Evolutionary conservation across 2,113 vertebrate genomes (phyloP).

Genomic region (Platichthys flesus): DNA sequence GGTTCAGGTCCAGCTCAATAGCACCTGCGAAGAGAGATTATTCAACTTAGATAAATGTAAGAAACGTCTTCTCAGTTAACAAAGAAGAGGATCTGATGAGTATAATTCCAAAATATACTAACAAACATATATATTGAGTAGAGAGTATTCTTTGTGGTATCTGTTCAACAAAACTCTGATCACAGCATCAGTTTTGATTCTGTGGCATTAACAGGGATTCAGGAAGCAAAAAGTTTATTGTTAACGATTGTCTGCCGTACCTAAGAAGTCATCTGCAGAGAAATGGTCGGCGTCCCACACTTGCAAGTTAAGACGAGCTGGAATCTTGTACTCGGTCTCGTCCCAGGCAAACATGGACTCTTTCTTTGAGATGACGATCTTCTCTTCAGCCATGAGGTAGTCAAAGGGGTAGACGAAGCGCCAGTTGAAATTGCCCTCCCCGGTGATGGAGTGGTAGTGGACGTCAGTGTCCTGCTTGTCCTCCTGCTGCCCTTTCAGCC

Average conservation of each 20-base stretch:
- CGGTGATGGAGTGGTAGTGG: slow-evolving; percentile 97
- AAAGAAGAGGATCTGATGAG: too few relatives aligned
- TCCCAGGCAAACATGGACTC: slow-evolving; percentile 99
- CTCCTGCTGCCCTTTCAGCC: slow-evolving; percentile 98
- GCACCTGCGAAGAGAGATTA: slow-evolving; percentile 82
- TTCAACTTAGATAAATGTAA: too few relatives aligned
- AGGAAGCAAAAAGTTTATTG: background rate
- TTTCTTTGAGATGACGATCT: slow-evolving; percentile 97
- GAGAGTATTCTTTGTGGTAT: too few relatives aligned
- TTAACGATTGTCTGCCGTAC: slow-evolving; percentile 66
- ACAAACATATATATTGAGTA: too few relatives aligned
- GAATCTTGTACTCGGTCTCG: slow-evolving; percentile 98
- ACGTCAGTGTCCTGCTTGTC: slow-evolving; percentile 99
- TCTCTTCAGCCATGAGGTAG: slow-evolving; percentile 97
- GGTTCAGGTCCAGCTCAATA: slow-evolving; percentile 96
- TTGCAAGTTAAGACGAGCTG: slow-evolving; percentile 94
- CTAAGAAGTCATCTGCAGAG: slow-evolving; percentile 96
- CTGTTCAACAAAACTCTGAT: too few relatives aligned
- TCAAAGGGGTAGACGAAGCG: slow-evolving; percentile 95
- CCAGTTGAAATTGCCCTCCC: slow-evolving; percentile 99
- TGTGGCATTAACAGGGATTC: background rate
- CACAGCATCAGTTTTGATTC: too few relatives aligned
- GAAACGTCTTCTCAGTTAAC: too few relatives aligned
- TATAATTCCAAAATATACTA: too few relatives aligned
- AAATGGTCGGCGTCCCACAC: slow-evolving; percentile 99